phyloP scores from a whole-genome alignment of 1,140 invertebrate genomes.

The Eumaeus atala region DNA sequence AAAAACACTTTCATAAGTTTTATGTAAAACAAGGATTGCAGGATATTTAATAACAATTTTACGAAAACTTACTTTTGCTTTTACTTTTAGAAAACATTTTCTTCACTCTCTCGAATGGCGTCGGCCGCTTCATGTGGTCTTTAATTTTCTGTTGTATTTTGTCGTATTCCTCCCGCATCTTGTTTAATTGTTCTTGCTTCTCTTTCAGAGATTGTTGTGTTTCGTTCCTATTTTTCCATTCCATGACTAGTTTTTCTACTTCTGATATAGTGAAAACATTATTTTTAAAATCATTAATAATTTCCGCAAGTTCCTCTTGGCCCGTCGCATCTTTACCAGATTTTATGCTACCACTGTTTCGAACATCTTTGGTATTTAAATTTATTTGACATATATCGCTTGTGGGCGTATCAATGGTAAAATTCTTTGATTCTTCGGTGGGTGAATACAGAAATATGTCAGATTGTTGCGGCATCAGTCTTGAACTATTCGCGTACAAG shows the following conservation, averaged over 20 bases:
- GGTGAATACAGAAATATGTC: conserved; percentile 63
- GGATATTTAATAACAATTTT: too few relatives aligned
- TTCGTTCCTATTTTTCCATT: conserved; percentile 89
- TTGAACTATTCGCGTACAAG: conserved; percentile 64
- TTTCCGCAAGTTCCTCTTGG: conserved; percentile 87
- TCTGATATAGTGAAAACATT: conserved; percentile 89
- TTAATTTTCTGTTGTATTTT: conserved; percentile 85
- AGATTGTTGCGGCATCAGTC: conserved; percentile 54
- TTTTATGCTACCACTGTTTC: conserved; percentile 57
- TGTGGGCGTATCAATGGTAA: conserved; percentile 62
- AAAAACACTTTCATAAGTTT: conserved; percentile 20
- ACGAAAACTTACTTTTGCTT: conserved; percentile 48
- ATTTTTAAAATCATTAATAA: conserved; percentile 92
- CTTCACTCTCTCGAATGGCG: conserved; percentile 84
- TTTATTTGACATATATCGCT: conserved; percentile 68
- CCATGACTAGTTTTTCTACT: conserved; percentile 88
- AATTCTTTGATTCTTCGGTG: conserved; percentile 64
- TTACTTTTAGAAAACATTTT: conserved; percentile 82
- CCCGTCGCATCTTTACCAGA: conserved; percentile 61
- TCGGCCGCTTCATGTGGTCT: conserved; percentile 81
- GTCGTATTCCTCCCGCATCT: conserved; percentile 87
- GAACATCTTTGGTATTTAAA: conserved; percentile 56
- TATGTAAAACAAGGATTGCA: not conserved
- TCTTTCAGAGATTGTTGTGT: conserved; percentile 89
- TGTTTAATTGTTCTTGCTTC: conserved; percentile 86